These are phyloP conservation scores for Baronia brevicornis DNA, from an alignment of 2,888 invertebrate species.

Conservation along the genomic window DNA sequence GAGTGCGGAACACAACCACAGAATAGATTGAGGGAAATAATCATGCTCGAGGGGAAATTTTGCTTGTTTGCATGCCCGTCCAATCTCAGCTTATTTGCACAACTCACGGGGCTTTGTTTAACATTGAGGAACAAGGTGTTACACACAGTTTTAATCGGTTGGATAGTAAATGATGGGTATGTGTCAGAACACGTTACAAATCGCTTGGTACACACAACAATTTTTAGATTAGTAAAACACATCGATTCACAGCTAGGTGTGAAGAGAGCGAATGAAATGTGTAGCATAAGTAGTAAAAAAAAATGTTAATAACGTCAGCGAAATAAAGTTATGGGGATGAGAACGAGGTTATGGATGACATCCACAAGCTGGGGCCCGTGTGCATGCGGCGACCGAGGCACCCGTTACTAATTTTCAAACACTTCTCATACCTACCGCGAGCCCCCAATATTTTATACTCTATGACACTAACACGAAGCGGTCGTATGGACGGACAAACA, in stretches of 20 bases:
- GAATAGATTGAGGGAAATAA: conserved; percentile 27
- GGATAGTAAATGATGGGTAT: conserved; percentile 4
- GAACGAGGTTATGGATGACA: conserved; percentile 28
- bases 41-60: conserved; percentile 41
- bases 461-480: conserved; percentile 31
- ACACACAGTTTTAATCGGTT: too few relatives aligned
- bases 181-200: conserved; percentile 35
- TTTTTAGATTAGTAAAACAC: conserved; percentile 20
- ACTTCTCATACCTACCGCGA: too few relatives aligned
- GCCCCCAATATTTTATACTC: conserved; percentile 19
- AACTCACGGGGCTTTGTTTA: conserved; percentile 28
- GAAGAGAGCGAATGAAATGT: conserved; percentile 43
- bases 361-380: conserved; percentile 25
- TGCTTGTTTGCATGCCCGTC: conserved; percentile 61
- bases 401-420: conserved; percentile 13
- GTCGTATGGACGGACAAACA: conserved; percentile 55
- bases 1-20: conserved; percentile 17
- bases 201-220: conserved; percentile 6
- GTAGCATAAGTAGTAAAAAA: conserved; percentile 20
- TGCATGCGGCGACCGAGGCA: conserved; percentile 20
- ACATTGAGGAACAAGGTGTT: too few relatives aligned
- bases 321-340: conserved; percentile 32
- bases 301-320: conserved; percentile 24
- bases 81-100: conserved; percentile 71
- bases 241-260: conserved; percentile 37